Percentiles rank a stretch among this genome's conserved stretches.
phyloP scores from a whole-genome alignment of 2,113 vertebrate species.

The Hemibagrus wyckioides region DNA sequence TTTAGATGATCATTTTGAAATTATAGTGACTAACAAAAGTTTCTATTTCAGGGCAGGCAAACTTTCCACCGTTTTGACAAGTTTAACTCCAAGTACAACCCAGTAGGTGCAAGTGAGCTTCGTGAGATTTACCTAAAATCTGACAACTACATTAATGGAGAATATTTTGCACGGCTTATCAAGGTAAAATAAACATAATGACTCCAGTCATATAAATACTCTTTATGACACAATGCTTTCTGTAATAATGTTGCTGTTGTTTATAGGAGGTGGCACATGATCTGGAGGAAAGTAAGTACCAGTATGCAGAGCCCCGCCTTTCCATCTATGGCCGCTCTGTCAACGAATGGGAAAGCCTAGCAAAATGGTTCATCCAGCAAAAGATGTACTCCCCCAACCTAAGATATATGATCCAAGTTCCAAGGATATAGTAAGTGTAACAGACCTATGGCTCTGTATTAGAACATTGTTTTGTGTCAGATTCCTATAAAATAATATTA shows the following conservation, averaged over 20 bases:
- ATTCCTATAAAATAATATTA: neutral
- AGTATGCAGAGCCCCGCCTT: constrained; percentile 90
- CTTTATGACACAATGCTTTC: neutral
- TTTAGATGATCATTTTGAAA: neutral
- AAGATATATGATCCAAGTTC: constrained; percentile 97
- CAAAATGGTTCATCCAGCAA: constrained; percentile 94
- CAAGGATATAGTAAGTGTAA: constrained; percentile 92
- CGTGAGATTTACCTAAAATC: constrained; percentile 95
- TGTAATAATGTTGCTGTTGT: neutral
- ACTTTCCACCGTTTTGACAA: constrained; percentile 99
- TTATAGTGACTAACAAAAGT: neutral
- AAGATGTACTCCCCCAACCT: constrained; percentile 93
- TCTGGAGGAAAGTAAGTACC: constrained; percentile 95
- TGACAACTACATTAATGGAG: constrained; percentile 91
- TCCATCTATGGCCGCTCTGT: constrained; percentile 91
- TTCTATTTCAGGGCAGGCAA: constrained; percentile 85
- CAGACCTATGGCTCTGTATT: neutral
- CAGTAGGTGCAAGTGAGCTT: constrained; percentile 94
- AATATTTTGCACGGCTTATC: constrained; percentile 96
- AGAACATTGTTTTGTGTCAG: neutral
- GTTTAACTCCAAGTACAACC: constrained; percentile 99
- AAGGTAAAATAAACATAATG: constrained; percentile 77
- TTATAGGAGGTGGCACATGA: constrained; percentile 89
- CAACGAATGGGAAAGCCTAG: constrained; percentile 84
- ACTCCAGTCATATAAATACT: neutral